Evolutionary conservation across 2,113 vertebrate genomes (phyloP), one percentile per base, ranked within the genome.

Genomic region (Cromileptes altivelis): DNA sequence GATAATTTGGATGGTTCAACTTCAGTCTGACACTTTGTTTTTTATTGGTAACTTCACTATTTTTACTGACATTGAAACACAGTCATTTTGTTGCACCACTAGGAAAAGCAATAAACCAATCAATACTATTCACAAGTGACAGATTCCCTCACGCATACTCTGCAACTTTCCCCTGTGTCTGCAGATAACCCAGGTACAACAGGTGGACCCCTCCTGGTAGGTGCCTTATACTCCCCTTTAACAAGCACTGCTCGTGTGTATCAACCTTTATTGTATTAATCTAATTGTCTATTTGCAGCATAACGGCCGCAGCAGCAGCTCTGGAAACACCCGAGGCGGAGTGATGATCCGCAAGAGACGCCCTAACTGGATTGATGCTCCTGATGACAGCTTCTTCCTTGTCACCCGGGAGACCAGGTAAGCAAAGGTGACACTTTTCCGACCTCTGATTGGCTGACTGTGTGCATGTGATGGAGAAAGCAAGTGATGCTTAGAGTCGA

Each of bases 381-480:
- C 97, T 19, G 96, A 97, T 65, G 97, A 97, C 94, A 97, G 96
- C 93, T 98, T 97, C 94, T 98, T 97, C 91, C 96, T 97, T 77
- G 97, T 96, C 91, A 97, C 97, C 88, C 94, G 97, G 94, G 97
- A 98, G 94, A 97, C 97, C 94, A 98, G 97, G 97, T 98, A 96
- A 89, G 94, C 89, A 86, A 91, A 91, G 85, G 85, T 86, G 85
- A 93, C 88, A 77, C 50, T 81, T 80, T 62, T 0, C 82, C 75
- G 78, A 87, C 71, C 86, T 86, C 76, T 85, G 81, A 88, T 85
- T 83, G 83, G 76, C 62, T 64, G 15, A 33, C 69, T 90, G 70
- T 88, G 75, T 84, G 60, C 64, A 25, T 61, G 65, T 80, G 65
- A 71, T 56, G 12, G 52, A 5, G 13, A 70, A 42, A 77, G 21